Percentiles rank a stretch among this genome's conserved stretches.
Evolutionary conservation across 2,797 vertebrate genomes (phyloP).

Genomic region (Thamnophis elegans): DNA sequence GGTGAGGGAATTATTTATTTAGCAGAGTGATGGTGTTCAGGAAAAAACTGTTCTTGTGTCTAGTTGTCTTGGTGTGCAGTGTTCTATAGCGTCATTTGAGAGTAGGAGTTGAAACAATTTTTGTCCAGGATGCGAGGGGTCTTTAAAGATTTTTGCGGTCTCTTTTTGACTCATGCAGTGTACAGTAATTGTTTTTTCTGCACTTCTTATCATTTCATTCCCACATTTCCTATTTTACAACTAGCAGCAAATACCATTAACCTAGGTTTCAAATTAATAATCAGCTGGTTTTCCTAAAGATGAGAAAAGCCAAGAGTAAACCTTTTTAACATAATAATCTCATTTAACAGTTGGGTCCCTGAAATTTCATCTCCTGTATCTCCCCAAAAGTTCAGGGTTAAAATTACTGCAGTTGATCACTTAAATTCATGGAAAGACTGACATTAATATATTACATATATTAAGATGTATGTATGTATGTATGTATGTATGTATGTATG

Average conservation of each 20-base stretch:
- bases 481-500: too few species aligned
- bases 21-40: too few species aligned
- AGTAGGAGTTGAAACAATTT: too few species aligned
- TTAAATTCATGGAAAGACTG: background rate
- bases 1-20: too few species aligned
- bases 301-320: background rate
- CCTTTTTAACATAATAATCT: slow-evolving; percentile 8
- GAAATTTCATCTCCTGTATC: background rate
- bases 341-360: rapidly evolving
- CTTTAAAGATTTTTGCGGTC: too few species aligned
- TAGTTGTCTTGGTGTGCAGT: too few species aligned
- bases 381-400: background rate
- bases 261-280: slow-evolving; percentile 6
- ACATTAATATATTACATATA: background rate
- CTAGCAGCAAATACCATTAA: background rate
- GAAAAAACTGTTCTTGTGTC: too few species aligned
- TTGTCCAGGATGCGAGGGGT: too few species aligned
- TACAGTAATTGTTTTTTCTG: too few species aligned
- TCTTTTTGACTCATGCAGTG: too few species aligned
- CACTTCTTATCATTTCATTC: slow-evolving; percentile 6
- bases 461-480: too few species aligned
- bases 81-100: too few species aligned
- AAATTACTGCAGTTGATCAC: background rate
- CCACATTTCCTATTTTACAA: slow-evolving; percentile 3
- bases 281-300: slow-evolving; percentile 10